Conservation (phyloP, 30 jellyfish, hydroid and myxozoan genomes). For the Morbakka virulenta region DNA sequence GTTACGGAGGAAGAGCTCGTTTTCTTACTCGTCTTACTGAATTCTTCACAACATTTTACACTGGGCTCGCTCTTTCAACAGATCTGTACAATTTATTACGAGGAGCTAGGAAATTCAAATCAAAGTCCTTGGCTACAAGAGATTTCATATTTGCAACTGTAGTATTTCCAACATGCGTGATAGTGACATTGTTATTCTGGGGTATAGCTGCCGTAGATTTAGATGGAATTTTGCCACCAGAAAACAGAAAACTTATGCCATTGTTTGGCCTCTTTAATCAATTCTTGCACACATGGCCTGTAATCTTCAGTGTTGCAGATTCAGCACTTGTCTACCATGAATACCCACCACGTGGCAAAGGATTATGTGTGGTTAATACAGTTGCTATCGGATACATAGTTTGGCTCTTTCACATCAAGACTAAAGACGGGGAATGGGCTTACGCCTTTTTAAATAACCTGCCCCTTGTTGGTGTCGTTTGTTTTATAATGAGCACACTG, state of each 20-base stretch:
- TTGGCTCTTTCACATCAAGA: constrained; percentile 50
- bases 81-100: no score
- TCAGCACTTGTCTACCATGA: neutral
- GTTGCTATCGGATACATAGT: constrained; percentile 10
- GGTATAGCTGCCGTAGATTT: constrained; percentile 3
- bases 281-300: constrained; percentile 29
- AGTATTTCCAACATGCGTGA: constrained; percentile 31
- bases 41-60: no score
- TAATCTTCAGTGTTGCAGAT: constrained; percentile 12
- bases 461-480: neutral
- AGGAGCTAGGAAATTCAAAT: no score
- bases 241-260: constrained; percentile 17
- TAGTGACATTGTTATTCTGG: constrained; percentile 40
- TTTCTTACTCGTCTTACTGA: constrained; percentile 37
- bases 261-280: constrained; percentile 30
- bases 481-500: neutral
- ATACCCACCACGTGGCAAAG: constrained; percentile 23
- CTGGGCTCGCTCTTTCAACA: no score
- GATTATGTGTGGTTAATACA: neutral
- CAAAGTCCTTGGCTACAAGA: constrained; percentile 3
- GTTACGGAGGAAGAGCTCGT: constrained; percentile 43
- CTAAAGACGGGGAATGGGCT: constrained; percentile 26
- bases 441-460: constrained; percentile 33
- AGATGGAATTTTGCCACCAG: constrained; percentile 13
- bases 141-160: constrained; percentile 20